Evolutionary conservation across 2,113 vertebrate species (phyloP), one percentile per base, ranked within the genome.

Genomic region (Corvus cornix): DNA sequence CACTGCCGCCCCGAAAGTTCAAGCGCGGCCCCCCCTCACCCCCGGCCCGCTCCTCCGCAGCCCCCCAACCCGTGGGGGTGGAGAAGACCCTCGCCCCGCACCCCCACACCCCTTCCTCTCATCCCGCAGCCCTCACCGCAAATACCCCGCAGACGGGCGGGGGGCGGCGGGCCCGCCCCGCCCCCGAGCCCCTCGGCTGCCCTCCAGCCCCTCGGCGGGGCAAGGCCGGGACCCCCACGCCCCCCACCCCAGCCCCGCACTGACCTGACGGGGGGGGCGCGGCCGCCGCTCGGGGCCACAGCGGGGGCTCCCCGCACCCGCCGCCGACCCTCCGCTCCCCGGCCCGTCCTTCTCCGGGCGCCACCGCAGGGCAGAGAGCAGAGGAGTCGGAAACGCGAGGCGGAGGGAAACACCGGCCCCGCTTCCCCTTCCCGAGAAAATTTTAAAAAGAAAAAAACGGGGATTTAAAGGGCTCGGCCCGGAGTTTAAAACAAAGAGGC

Each of bases 401-500:
- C 56, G 35, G 43, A 52, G n/a, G 39, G 13, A 23, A 41, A 49
- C 63, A 48, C 44, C 24, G 19, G 8, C 51, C 51, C n/a, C 51
- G 62, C 31, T 59, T 59, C 67, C 68, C 56, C 30, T 70, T 75
- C 82, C 62, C 35, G 13, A 62, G 49, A 35, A 75, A 58, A 60
- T 46, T 41, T 58, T 37, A 10, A 48, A 68, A 63, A 30, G 24
- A n/a, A 27, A 72, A 67, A 46, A 19, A 23, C 11, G 28, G 13
- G 23, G 24, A 94, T 83, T 92, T 89, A 97, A 98, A 97, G 96
- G 97, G 97, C 70, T 95, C 96, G 92, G 96, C 95, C 97, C 90
- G 63, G 97, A 98, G 97, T 98, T 98, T 98, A 98, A 98, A 98
- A 98, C 98, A 98, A 98, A 98, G 98, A 98, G 97, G 96, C 98